Evolutionary conservation across 1,140 invertebrate species (phyloP), one percentile per base, ranked within the genome.

Genomic region (Hetaerina americana): DNA sequence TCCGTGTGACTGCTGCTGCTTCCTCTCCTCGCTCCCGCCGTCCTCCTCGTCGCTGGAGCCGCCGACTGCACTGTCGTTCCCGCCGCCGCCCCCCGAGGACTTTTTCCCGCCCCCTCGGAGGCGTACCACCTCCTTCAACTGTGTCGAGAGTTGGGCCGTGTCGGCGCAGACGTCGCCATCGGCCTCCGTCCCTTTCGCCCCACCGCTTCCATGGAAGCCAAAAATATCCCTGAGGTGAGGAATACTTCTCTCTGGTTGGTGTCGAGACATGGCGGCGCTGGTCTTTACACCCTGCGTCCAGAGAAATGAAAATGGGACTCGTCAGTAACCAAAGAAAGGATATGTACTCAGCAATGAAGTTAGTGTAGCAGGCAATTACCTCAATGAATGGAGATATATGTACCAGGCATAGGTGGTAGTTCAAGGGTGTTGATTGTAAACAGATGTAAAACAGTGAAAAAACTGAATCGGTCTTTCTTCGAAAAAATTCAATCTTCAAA

Each of bases 191-290:
- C 67, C 69, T 71, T 25, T 69, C 31, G 26, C 70, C 67, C 10
- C 25, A 18, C 26, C 18, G 18, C n/a, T 10, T 12, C 69, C 69
- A 49, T 49, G 22, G 31, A 70, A 31, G 69, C 73, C 71, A 77
- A 89, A 89, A 76, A 89, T 89, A 77, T 88, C 88, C 72, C 87
- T 79, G 70, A 89, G 79, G 75, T 89, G 87, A 25, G 88, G 88
- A 75, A 89, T 89, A 76, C 85, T 86, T 66, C 87, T 81, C 72
- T 89, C 87, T 26, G 85, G 2, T 57, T 57, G 2, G 31, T 40
- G 31, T 18, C 31, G 31, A n/a, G 40, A 57, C 40, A 57, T 57
- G 15, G 2, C 10, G 40, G 10, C 3, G 2, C 10, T 57, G 40
- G 3, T 57, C 40, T 57, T 57, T n/a, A 57, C 40, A 18, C 40